A percentile compares a stretch with the other conserved stretches of the same genome.
Evolutionary conservation across 1,140 invertebrate species (phyloP).

Genomic region (Nasonia longicornis): DNA sequence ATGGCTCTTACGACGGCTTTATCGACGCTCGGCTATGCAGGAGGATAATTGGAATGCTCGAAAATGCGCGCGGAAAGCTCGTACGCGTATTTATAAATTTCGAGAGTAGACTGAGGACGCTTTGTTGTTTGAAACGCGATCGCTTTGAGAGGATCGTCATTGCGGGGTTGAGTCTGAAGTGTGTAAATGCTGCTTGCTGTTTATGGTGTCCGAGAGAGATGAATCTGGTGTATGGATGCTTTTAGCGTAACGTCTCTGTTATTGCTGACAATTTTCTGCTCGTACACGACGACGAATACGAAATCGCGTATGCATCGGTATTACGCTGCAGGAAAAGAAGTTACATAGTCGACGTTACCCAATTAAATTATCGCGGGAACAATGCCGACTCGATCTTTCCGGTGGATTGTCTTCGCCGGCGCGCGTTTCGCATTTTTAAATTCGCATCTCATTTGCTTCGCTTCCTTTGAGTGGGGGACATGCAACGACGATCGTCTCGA

Average conservation of each 20-base stretch:
- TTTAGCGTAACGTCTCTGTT: background rate
- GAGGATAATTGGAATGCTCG: constrained; percentile 25
- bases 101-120: background rate
- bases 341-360: constrained; percentile 12
- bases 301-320: background rate
- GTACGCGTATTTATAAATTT: constrained; percentile 17
- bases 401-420: background rate
- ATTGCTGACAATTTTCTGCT: background rate
- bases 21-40: background rate
- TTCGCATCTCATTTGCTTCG: background rate
- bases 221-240: background rate
- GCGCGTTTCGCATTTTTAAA: background rate
- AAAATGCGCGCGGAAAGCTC: background rate
- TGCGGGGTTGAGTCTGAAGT: background rate
- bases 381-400: background rate
- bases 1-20: constrained; percentile 27
- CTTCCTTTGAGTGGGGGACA: no score
- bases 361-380: constrained; percentile 11
- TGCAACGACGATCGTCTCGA: no score
- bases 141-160: background rate
- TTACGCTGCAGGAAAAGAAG: background rate
- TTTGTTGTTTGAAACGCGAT: constrained; percentile 1
- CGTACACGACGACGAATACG: background rate
- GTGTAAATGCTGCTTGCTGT: background rate
- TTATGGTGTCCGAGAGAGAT: background rate